Percentiles rank a stretch among this genome's conserved stretches.
Conservation (phyloP, 2,888 invertebrate species). For the Ecliptopera silaceata region DNA sequence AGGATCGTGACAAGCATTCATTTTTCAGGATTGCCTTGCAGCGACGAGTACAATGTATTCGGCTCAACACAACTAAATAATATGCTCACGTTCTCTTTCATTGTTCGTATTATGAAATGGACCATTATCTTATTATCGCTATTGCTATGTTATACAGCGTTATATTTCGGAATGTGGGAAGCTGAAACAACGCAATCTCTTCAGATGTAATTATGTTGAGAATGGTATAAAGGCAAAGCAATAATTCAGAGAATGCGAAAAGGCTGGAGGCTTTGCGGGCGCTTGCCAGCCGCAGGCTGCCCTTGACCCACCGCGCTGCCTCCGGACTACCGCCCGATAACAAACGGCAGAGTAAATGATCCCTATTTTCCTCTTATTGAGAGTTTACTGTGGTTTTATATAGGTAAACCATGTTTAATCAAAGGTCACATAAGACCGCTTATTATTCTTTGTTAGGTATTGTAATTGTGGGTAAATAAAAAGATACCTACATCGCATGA, state of each 20-base stretch:
- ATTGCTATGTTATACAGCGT: constrained; percentile 14
- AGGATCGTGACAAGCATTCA: constrained; percentile 27
- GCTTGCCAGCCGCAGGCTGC: constrained; percentile 51
- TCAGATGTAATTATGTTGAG: constrained; percentile 36
- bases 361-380: constrained; percentile 34
- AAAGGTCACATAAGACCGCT: constrained; percentile 14
- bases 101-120: constrained; percentile 17
- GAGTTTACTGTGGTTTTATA: constrained; percentile 16
- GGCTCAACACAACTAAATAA: constrained; percentile 10
- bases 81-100: constrained; percentile 8
- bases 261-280: constrained; percentile 41
- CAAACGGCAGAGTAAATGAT: constrained; percentile 35
- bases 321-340: constrained; percentile 49
- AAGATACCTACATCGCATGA: neutral
- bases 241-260: constrained; percentile 51
- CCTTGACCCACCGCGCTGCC: constrained; percentile 63
- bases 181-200: constrained; percentile 34
- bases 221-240: constrained; percentile 44
- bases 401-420: constrained; percentile 22
- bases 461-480: constrained; percentile 11
- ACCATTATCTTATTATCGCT: constrained; percentile 16
- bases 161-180: constrained; percentile 29
- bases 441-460: constrained; percentile 2
- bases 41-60: constrained; percentile 6
- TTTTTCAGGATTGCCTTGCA: constrained; percentile 23